These are phyloP conservation scores for Callospermophilus lateralis DNA, from an alignment of 2,113 vertebrate genomes.

Conservation along the genomic window DNA sequence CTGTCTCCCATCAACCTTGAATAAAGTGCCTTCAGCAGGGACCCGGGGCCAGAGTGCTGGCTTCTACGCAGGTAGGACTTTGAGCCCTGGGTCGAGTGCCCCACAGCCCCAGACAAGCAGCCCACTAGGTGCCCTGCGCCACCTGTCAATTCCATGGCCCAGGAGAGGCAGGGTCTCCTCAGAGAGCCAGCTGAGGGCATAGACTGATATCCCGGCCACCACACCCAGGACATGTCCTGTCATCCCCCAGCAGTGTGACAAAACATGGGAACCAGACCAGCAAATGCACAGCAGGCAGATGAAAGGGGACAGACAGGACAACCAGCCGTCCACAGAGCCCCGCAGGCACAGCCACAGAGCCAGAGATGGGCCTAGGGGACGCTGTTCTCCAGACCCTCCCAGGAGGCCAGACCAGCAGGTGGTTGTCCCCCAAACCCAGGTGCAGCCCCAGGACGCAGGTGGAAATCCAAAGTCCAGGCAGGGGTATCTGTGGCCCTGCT, in stretches of 20 bases:
- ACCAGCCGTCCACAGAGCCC: not conserved
- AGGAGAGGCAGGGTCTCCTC: not conserved
- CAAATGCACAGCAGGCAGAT: not conserved
- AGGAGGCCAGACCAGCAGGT: not conserved
- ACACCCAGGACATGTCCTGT: not conserved
- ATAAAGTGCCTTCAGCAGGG: not conserved
- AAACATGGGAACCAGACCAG: not conserved
- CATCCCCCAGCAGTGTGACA: not conserved
- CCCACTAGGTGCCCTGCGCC: fast-evolving
- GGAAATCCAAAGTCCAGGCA: not conserved
- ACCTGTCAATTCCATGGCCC: too few relatives aligned
- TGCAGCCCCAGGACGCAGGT: not conserved
- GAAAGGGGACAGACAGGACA: not conserved
- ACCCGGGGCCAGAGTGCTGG: too few relatives aligned
- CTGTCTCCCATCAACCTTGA: not conserved
- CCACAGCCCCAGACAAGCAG: not conserved
- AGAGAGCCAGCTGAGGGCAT: not conserved
- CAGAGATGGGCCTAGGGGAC: not conserved
- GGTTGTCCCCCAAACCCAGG: too few relatives aligned
- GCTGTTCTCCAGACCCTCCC: not conserved
- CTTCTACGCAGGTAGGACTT: not conserved
- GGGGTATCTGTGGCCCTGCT: not conserved
- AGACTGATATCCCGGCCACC: not conserved
- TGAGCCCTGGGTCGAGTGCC: not conserved
- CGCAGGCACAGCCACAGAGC: not conserved